These are phyloP conservation scores for Macrochelys suwanniensis DNA, from an alignment of 2,797 vertebrate genomes.

Conservation along the genomic window DNA sequence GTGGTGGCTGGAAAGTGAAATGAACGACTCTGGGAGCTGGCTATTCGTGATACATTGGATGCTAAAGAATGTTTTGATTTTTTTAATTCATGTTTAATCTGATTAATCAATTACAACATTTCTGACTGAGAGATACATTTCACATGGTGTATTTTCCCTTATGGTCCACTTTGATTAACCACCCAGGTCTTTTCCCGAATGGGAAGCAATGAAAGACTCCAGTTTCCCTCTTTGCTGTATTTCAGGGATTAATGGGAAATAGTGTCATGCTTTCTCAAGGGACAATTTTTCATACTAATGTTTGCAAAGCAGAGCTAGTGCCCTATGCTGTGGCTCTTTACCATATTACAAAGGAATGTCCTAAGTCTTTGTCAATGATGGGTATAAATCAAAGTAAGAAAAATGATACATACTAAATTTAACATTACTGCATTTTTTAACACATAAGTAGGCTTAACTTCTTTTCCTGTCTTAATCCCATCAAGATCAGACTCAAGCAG, in stretches of 20 bases:
- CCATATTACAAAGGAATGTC: constrained; percentile 75
- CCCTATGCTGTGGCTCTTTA: constrained; percentile 73
- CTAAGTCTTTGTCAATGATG: constrained; percentile 72
- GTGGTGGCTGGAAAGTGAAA: constrained; percentile 33
- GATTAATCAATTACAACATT: constrained; percentile 56
- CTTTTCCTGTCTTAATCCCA: constrained; percentile 75
- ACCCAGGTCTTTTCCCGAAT: constrained; percentile 67
- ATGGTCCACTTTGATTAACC: constrained; percentile 75
- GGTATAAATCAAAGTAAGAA: constrained; percentile 80
- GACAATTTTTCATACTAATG: constrained; percentile 76
- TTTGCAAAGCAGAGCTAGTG: constrained; percentile 75
- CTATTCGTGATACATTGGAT: constrained; percentile 54
- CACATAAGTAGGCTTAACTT: constrained; percentile 83
- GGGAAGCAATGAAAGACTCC: constrained; percentile 71
- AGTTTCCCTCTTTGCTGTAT: constrained; percentile 71
- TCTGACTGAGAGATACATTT: constrained; percentile 50
- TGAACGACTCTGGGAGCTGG: constrained; percentile 18
- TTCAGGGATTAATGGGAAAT: constrained; percentile 77
- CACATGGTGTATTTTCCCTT: constrained; percentile 60
- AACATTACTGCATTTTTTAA: constrained; percentile 83
- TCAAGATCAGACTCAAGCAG: constrained; percentile 81
- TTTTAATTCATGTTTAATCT: constrained; percentile 53
- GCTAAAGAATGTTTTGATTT: constrained; percentile 34
- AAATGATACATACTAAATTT: constrained; percentile 76
- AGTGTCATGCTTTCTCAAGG: constrained; percentile 75